Conservation (phyloP, 53 echinoderm and acorn worm genomes). For the Zoroaster sp. region DNA sequence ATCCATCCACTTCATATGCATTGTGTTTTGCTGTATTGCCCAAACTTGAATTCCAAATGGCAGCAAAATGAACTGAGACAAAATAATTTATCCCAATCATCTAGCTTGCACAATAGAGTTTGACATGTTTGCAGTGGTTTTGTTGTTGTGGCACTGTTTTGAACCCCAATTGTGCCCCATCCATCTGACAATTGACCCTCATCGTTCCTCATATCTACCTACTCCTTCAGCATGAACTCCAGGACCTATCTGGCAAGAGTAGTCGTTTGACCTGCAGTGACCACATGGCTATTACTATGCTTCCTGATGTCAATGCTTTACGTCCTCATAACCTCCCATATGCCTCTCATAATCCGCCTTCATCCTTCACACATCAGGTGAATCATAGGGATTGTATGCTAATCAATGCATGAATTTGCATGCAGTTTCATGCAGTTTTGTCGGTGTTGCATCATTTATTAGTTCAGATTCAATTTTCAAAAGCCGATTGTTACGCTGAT, state of each 20-base stretch:
- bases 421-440: background rate
- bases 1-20: too few species aligned
- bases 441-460: too few species aligned
- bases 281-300: constrained; percentile 34
- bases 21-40: too few species aligned
- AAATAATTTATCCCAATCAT: too few species aligned
- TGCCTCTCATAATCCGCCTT: constrained; percentile 35
- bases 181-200: background rate
- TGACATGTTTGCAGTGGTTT: background rate
- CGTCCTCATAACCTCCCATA: constrained; percentile 38
- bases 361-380: constrained; percentile 36
- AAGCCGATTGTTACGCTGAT: background rate
- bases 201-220: background rate
- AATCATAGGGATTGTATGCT: background rate
- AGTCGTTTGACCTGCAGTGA: constrained; percentile 43
- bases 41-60: too few species aligned
- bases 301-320: constrained; percentile 32
- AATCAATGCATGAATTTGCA: background rate
- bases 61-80: too few species aligned
- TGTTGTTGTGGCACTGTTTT: background rate
- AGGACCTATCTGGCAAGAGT: constrained; percentile 35
- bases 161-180: background rate
- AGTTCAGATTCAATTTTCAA: too few species aligned
- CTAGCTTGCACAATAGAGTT: too few species aligned
- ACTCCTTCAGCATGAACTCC: constrained; percentile 21